Evolutionary conservation across 2,113 vertebrate genomes (phyloP), one percentile per base, ranked within the genome.

Genomic region (Psammodynastes pulverulentus): DNA sequence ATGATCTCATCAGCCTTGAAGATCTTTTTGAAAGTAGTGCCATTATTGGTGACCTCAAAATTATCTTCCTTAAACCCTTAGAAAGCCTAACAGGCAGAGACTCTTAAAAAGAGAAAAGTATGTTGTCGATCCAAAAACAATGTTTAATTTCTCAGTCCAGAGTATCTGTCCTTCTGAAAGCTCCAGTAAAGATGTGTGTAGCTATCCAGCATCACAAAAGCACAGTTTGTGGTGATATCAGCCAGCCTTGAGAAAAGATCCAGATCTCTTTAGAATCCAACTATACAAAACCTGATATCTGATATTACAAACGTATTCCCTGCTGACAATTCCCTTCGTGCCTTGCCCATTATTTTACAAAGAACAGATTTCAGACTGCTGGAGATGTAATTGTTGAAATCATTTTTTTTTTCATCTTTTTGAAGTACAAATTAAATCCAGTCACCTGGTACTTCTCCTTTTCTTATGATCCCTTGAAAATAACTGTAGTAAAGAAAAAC

Each of bases 391-490:
- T 0, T 90, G 5, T 7, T 39, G 84, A 56, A 62, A 88, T 45
- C 45, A 45, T 1, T 39, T 3, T 19, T 56, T 19, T 1, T 43
- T 84, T 79, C 89, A 93, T 46, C 0, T 34, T 84, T 93, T 90
- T 51, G 34, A 92, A 93, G n/a, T 94, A 90, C 3, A 92, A n/a
- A 53, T 72, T 92, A 88, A 53, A 88, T 92, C 0, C 0, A 39
- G 29, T n/a, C 2, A 95, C 94, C 79, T 58, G 49, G 6, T 17
- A 92, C 67, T 67, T 94, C 48, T 9, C 46, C 7, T 84, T 29
- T 89, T 92, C 86, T 26, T n/a, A 90, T 23, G 9, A 79, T 39
- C 13, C 46, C 54, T 87, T 87, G 56, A 67, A 87, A 91, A 52
- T 52, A 91, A 48, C 43, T 51, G 43, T 87, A 46, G 29, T 39